Evolutionary conservation across 1,140 invertebrate species (phyloP), one percentile per base, ranked within the genome.

Genomic region (Camponotus floridanus): DNA sequence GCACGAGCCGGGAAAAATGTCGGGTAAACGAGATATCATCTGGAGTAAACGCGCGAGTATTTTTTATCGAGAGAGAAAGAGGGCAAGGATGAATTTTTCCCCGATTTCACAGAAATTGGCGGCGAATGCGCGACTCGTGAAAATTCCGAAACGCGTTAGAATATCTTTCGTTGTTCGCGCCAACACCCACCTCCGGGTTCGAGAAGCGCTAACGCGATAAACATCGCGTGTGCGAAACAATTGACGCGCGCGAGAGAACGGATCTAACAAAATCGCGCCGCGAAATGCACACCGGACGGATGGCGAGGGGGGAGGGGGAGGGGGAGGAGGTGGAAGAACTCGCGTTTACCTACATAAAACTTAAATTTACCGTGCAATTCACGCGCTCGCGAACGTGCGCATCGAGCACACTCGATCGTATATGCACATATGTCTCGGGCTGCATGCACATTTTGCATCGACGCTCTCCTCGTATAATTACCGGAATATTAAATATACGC

Each of bases 361-460:
- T 81, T 81, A 71, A 81, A 81, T 70, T 80, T 80, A 57, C 64
- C 45, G 64, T 80, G 62, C 76, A 68, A 26, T 78, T 65, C 42
- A 78, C 59, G 61, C 76, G 61, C n/a, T 33, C 61, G 76, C 45
- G 61, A 64, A 51, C 59, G 57, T 45, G 59, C 74, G 59, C 36
- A 48, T 21, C 21, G 18, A 39, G 62, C 15, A 67, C 31, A 33
- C 61, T 78, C 4, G 45, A 48, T 48, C n/a, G n/a, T 48, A 15
- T 48, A 48, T 18, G 61, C 39, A 42, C 31, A 21, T 18, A 15
- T 39, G 39, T 70, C 26, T 26, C 13, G 64, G 62, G 7, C 68
- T 68, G 31, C 64, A 7, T n/a, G 61, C 42, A 26, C 3, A 18
- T 18, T 64, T 64, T 26, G 3, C 61, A 33, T 48, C n/a, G 18